These are phyloP conservation scores for Chaitophorus viminalis DNA, from an alignment of 2,888 invertebrate species.

Conservation along the genomic window DNA sequence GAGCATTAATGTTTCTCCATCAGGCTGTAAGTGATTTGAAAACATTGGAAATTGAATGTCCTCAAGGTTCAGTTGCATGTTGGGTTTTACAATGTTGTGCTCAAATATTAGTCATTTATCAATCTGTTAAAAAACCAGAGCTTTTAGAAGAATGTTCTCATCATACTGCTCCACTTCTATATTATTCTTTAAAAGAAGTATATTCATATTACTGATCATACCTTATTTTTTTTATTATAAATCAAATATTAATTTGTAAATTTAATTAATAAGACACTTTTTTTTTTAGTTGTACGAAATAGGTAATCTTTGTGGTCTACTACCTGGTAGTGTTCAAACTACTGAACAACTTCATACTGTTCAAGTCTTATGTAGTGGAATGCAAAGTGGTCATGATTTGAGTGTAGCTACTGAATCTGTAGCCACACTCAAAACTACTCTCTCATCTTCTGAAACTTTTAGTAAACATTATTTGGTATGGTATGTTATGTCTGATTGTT, in stretches of 20 bases:
- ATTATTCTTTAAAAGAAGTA: conserved; percentile 87
- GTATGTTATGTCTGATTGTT: conserved; percentile 38
- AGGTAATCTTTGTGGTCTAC: conserved; percentile 88
- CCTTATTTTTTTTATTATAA: conserved; percentile 3
- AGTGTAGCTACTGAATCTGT: conserved; percentile 73
- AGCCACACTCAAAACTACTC: conserved; percentile 86
- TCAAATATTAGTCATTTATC: conserved; percentile 87
- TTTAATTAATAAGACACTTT: conserved; percentile 5
- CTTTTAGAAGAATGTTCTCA: conserved; percentile 79
- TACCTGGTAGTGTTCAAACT: conserved; percentile 83
- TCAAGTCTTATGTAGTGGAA: conserved; percentile 89
- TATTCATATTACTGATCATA: conserved; percentile 10
- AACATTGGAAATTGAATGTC: conserved; percentile 80
- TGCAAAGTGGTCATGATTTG: conserved; percentile 78
- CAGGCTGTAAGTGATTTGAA: conserved; percentile 87
- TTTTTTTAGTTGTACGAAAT: conserved; percentile 77
- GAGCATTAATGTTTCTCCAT: conserved; percentile 89
- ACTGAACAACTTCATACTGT: conserved; percentile 91
- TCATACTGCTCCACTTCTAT: conserved; percentile 87
- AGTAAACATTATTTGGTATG: conserved; percentile 85
- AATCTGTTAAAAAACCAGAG: conserved; percentile 74
- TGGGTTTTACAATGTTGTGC: conserved; percentile 91
- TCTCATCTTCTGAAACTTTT: conserved; percentile 89
- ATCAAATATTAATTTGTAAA: background rate
- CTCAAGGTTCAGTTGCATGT: conserved; percentile 86